Percentiles rank a stretch among this genome's conserved stretches.
Evolutionary conservation across 2,888 invertebrate genomes (phyloP).

Genomic region (Aphidius colemani): DNA sequence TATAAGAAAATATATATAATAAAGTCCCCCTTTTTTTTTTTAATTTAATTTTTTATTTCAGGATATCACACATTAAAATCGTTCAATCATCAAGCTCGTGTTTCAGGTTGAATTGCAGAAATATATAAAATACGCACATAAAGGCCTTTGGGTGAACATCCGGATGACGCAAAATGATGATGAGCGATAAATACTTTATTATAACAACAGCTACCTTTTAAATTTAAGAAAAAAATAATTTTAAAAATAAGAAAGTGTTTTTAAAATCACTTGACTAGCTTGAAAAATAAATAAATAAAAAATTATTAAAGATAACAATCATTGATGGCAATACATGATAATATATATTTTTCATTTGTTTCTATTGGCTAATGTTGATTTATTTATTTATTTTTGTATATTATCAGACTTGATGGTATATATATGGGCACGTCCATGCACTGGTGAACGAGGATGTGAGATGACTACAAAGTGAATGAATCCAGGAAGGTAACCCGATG

Average conservation of each 20-base stretch:
- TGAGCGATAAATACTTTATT: slow-evolving; percentile 25
- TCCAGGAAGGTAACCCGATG: slow-evolving; percentile 49
- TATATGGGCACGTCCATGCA: slow-evolving; percentile 33
- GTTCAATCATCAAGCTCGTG: slow-evolving; percentile 1
- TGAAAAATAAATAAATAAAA: background rate
- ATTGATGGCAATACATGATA: no score
- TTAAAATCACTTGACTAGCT: background rate
- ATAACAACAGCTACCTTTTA: slow-evolving; percentile 22
- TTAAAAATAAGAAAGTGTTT: no score
- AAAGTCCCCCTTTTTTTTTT: background rate
- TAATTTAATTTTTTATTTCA: no score
- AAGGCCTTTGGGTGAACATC: background rate
- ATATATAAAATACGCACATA: background rate
- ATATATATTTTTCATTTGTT: no score
- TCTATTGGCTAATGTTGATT: no score
- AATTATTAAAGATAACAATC: background rate
- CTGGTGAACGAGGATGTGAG: slow-evolving; percentile 35
- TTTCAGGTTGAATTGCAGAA: background rate
- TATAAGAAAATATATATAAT: background rate
- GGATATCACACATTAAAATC: no score
- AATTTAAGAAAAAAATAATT: no score
- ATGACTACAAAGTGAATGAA: slow-evolving; percentile 45
- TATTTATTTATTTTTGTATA: no score
- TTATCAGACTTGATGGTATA: slow-evolving; percentile 25
- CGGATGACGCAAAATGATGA: slow-evolving; percentile 28